phyloP scores from a whole-genome alignment of 30 jellyfish, hydroid and myxozoan species.

The Aurelia sp. region DNA sequence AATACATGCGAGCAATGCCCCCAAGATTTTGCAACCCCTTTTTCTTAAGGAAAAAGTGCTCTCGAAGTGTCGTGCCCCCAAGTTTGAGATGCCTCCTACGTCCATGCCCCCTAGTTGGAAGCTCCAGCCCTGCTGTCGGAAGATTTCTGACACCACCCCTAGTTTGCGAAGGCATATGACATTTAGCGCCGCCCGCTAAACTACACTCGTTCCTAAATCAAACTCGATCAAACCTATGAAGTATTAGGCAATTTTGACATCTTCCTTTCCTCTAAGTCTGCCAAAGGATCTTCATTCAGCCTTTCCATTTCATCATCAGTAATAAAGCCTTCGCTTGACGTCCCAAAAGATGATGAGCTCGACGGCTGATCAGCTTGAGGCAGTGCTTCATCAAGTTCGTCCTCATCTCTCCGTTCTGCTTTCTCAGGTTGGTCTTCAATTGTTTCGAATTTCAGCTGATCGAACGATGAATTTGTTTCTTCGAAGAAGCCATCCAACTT shows the following conservation, averaged over 20 bases:
- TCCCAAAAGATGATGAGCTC: conserved; percentile 6
- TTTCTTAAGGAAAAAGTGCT: too few species aligned
- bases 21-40: too few species aligned
- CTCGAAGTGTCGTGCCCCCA: too few species aligned
- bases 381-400: background rate
- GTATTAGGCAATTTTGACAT: background rate
- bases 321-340: conserved; percentile 1
- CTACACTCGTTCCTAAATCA: too few species aligned
- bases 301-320: conserved; percentile 27
- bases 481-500: conserved; percentile 55
- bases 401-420: conserved; percentile 11
- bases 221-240: too few species aligned
- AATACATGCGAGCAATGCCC: too few species aligned
- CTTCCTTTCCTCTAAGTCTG: background rate
- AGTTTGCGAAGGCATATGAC: too few species aligned
- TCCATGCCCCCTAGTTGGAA: too few species aligned
- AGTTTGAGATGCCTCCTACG: too few species aligned
- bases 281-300: conserved; percentile 35
- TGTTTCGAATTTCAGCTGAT: conserved; percentile 61
- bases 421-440: conserved; percentile 50
- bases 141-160: too few species aligned
- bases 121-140: too few species aligned
- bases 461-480: conserved; percentile 39
- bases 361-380: background rate
- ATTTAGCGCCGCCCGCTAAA: too few species aligned